Evolutionary conservation across 1,140 invertebrate species (phyloP), one percentile per base, ranked within the genome.

Genomic region (Zophobas atratus): DNA sequence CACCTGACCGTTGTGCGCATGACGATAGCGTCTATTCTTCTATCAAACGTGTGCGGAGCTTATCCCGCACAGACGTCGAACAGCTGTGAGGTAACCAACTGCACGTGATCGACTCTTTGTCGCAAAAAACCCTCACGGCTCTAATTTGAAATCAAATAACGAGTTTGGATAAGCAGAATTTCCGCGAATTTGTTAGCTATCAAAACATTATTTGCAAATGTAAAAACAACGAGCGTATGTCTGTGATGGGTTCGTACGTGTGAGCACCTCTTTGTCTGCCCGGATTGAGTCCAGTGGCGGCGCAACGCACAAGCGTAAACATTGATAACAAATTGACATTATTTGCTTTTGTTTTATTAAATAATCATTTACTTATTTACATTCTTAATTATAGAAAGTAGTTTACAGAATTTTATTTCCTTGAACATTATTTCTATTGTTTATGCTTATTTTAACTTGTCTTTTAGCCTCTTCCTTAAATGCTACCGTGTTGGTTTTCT

Each of bases 401-500:
- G 3, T 60, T 76, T 79, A 83, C 39, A 81, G 80, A 72, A 94
- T 92, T 86, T 86, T 89, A 78, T 91, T 93, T 49, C 92, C 93
- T 86, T 94, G 92, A 78, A 94, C 85, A 86, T 94, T 94, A 82
- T 90, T 89, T 83, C 86, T 91, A 80, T 93, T 93, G 84, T 96
- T 96, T 73, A 95, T 87, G 77, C 91, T 86, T 71, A 95, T 92
- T 84, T 95, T 94, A 82, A 94, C 92, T 85, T 95, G 93, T 41
- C 90, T 86, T 84, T 95, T 95, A 87, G 95, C 94, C 85, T 98
- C 96, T 80, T 95, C 93, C 85, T 96, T 97, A 86, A 98, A 98
- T 0, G 95, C 95, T 76, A 91, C 86, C 34, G 90, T 92, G 84
- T 97, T 98, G 0, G 92, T 89, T 85, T 98, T 98, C 86, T 94